Evolutionary conservation across 2,797 vertebrate species (phyloP), one percentile per base, ranked within the genome.

Genomic region (Valencia hispanica): DNA sequence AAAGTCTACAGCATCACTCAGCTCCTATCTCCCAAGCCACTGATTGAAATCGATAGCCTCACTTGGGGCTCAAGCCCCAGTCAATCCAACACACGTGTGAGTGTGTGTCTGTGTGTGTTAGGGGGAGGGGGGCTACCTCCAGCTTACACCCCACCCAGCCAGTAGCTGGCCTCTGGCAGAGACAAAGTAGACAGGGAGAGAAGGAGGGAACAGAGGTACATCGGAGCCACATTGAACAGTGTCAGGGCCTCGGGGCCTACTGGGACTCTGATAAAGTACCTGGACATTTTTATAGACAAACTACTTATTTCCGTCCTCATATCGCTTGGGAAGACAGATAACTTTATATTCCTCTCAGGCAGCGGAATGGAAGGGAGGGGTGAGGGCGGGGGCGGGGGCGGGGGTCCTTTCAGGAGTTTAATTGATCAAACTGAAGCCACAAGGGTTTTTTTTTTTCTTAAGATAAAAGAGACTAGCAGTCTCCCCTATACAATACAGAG

Each of bases 281-380:
- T 94, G 93, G 89, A 95, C 95, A 94, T 94, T 96, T 96, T 96
- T 96, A 95, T 95, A 96, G 95, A 96, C 94, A 95, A 95, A 95
- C 95, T 95, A 95, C 95, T 96, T 96, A 95, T 95, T 96, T 94
- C 94, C 89, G 87, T 92, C 89, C 92, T 93, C 93, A 91, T 94
- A 94, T 95, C 93, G 86, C 94, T 94, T 86, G 87, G 92, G 90
- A 94, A 94, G 93, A 95, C 94, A 93, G 95, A 96, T 96, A 95
- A 95, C 94, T 95, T 95, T 96, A 93, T 95, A 94, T 96, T 95
- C 93, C 93, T 95, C 92, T 90, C 87, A 93, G 94, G 92, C 94
- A 83, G 87, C 82, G 83, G 82, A 88, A 91, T 93, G 93, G 94
- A 95, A 93, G 84, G 85, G 68, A 87, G 22, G 2, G 30, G 57